phyloP scores from a whole-genome alignment of 2,888 invertebrate species.

The Parasteatoda lunata region DNA sequence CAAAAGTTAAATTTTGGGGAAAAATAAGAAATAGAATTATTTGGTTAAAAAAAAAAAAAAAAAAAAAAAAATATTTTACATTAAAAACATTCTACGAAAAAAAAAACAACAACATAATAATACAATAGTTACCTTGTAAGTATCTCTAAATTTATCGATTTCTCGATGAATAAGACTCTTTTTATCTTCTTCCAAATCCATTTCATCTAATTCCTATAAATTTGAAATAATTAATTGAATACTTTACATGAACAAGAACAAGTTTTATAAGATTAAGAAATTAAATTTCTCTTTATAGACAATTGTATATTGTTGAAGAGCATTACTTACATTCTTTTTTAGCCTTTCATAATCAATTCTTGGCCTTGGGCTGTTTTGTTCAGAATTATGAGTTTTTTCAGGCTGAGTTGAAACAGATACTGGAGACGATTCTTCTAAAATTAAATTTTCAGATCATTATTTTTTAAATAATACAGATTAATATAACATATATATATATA shows the following conservation, averaged over 20 bases:
- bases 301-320: too few relatives aligned
- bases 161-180: slow-evolving; percentile 96
- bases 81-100: background rate
- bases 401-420: slow-evolving; percentile 1
- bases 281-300: background rate
- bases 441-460: too few relatives aligned
- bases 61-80: background rate
- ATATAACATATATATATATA: too few relatives aligned
- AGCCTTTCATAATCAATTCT: slow-evolving; percentile 61
- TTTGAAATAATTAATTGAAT: slow-evolving; percentile 1
- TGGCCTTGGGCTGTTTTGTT: slow-evolving; percentile 55
- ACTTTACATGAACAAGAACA: background rate
- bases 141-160: slow-evolving; percentile 97
- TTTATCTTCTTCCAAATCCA: slow-evolving; percentile 95
- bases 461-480: too few relatives aligned
- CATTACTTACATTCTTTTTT: slow-evolving; percentile 59
- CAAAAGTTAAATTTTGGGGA: too few relatives aligned
- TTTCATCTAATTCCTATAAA: slow-evolving; percentile 76
- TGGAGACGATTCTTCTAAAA: slow-evolving; percentile 28
- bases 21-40: too few relatives aligned
- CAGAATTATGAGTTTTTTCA: slow-evolving; percentile 33
- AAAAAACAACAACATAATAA: background rate
- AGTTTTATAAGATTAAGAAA: background rate
- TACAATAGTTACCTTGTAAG: slow-evolving; percentile 88
- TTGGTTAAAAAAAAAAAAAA: background rate